Conservation (phyloP, 2,797 vertebrate genomes). For the Heteromormyrus szaboi region DNA sequence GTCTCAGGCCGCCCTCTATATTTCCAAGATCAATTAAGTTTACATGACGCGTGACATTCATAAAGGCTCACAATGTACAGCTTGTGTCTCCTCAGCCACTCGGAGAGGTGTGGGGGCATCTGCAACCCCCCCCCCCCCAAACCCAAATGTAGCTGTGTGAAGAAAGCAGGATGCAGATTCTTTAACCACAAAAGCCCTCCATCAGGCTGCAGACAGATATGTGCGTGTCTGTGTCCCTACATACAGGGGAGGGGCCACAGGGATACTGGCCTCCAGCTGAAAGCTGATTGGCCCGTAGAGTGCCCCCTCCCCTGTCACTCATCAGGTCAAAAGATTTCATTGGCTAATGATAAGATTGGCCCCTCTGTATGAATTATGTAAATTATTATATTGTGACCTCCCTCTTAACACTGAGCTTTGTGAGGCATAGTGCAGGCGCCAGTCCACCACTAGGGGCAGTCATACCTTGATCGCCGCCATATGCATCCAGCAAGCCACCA, state of each 20-base stretch:
- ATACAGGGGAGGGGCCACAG: not conserved
- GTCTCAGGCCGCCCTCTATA: constrained; percentile 59
- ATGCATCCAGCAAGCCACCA: constrained; percentile 86
- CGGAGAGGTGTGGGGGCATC: not conserved
- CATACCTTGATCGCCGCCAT: constrained; percentile 81
- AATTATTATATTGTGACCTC: constrained; percentile 59
- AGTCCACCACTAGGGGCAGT: constrained; percentile 74
- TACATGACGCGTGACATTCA: constrained; percentile 60
- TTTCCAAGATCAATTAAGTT: constrained; percentile 73
- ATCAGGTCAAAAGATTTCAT: not conserved
- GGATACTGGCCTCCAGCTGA: not conserved
- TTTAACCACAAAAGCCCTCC: not conserved
- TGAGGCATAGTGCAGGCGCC: constrained; percentile 75
- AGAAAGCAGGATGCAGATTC: constrained; percentile 22
- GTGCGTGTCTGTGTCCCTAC: not conserved
- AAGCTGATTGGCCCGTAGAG: not conserved
- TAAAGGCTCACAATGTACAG: constrained; percentile 39
- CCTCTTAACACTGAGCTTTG: constrained; percentile 81
- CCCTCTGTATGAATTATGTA: not conserved
- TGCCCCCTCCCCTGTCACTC: not conserved
- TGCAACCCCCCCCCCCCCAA: too few relatives aligned
- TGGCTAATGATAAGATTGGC: not conserved
- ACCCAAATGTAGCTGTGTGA: not conserved
- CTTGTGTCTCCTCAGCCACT: constrained; percentile 33
- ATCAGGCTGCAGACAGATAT: not conserved